A percentile compares a stretch with the other conserved stretches of the same genome.
These are phyloP conservation scores for Pelusios castaneus DNA, from an alignment of 2,113 vertebrate genomes.

Conservation along the genomic window DNA sequence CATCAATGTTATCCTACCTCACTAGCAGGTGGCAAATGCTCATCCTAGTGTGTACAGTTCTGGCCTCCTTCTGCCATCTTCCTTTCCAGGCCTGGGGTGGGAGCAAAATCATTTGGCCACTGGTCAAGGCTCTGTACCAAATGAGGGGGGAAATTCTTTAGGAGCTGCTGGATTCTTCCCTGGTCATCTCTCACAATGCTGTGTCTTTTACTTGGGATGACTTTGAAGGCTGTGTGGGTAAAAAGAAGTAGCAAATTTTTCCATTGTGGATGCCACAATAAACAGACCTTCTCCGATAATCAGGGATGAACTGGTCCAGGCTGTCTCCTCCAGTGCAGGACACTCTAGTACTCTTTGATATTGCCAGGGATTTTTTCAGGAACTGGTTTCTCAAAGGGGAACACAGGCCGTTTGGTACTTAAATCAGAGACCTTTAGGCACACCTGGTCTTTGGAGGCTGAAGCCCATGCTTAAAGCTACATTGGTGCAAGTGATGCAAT, in stretches of 20 bases:
- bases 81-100: too few species aligned
- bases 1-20: too few species aligned
- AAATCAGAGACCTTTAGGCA: not conserved
- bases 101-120: not conserved
- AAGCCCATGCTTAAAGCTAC: too few species aligned
- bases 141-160: not conserved
- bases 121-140: not conserved
- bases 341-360: not conserved
- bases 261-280: not conserved
- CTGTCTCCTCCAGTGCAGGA: not conserved
- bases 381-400: not conserved
- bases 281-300: not conserved
- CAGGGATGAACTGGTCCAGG: not conserved
- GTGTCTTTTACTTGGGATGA: too few species aligned
- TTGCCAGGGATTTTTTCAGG: not conserved
- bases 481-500: too few species aligned
- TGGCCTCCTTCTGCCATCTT: too few species aligned
- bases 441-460: too few species aligned
- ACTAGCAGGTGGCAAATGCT: not conserved
- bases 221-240: not conserved
- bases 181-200: not conserved
- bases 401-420: not conserved
- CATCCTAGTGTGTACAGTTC: too few species aligned
- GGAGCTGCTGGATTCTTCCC: not conserved
- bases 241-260: not conserved